Base-by-base conservation (phyloP, 2,113 vertebrate species). In the Lycocorax pyrrhopterus region DNA sequence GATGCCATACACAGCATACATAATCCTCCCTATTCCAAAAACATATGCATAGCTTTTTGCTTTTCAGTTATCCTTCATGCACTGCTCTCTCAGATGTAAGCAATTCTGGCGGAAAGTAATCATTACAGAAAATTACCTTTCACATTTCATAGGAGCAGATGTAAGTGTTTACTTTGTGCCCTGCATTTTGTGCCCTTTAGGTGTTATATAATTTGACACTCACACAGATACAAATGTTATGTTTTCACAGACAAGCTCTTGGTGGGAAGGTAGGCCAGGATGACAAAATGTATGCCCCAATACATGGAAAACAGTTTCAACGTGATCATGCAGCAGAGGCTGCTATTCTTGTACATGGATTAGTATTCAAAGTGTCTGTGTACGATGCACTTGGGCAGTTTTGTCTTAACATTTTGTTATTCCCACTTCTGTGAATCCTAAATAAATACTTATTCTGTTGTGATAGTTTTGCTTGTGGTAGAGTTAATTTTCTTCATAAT, bases 71-170 rank as follows among this genome's bases (percentile, higher is more conserved):
- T 71, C 37, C 68, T 89, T 84, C 66, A 67, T 55, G n/a, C 13
- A 16, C 53, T 87, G 4, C 23, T 90, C 26, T 76, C 35, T 56
- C n/a, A 71, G 18, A 71, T 74, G 16, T 33, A 69, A 81, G 30
- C 30, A 89, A 68, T 91, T 74, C 47, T 39, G 7, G 15, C n/a
- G 73, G 74, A 89, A 89, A n/a, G 21, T 55, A 76, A 85, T 77
- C 3, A 75, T 80, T 86, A 84, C 25, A 44, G 62, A 77, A 83
- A 95, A 87, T 66, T 89, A 49, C n/a, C 29, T 90, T 86, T 83
- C 60, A 51, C 25, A 30, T 86, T 94, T 93, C 49, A 7, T 75
- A 41, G 52, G 46, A 72, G 44, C 78, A 91, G 22, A 52, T 83
- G 3, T 6, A 63, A 73, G 30, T 67, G 41, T 75, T 91, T 91